These are phyloP conservation scores for Xylophagus ater DNA, from an alignment of 2,888 invertebrate species.

Conservation along the genomic window DNA sequence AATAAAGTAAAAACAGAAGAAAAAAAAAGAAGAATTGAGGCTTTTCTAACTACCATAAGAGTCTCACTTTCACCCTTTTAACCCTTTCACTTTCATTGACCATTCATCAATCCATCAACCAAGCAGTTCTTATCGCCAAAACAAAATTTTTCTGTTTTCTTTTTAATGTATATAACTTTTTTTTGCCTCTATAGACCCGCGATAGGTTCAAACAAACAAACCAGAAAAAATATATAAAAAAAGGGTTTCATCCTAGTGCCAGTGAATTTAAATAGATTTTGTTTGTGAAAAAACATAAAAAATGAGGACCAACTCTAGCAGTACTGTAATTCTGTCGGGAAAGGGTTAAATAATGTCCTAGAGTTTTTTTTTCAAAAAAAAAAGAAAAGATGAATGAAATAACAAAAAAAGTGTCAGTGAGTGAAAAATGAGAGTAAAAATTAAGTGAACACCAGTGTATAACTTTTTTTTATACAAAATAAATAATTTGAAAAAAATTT, in stretches of 20 bases:
- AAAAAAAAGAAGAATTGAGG: too few species aligned
- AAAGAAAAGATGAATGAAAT: neutral
- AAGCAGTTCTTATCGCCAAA: conserved; percentile 15
- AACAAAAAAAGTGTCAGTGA: conserved; percentile 10
- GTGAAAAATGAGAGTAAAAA: conserved; percentile 18
- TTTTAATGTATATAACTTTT: conserved; percentile 1
- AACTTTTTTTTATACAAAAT: too few species aligned
- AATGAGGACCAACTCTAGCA: conserved; percentile 13
- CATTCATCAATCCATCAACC: conserved; percentile 13
- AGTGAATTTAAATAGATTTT: conserved; percentile 10
- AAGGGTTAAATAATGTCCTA: conserved; percentile 16
- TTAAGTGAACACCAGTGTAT: conserved; percentile 15
- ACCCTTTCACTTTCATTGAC: conserved; percentile 12
- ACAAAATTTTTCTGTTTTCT: conserved; percentile 7
- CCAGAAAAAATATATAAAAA: conserved; percentile 7
- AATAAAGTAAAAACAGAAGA: too few species aligned
- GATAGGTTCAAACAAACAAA: neutral
- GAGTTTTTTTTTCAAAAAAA: neutral
- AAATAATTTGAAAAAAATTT: too few species aligned
- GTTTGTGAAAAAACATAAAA: conserved; percentile 9
- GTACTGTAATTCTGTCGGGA: too few species aligned
- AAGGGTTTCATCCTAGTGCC: conserved; percentile 9
- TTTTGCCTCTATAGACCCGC: neutral
- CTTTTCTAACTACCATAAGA: too few species aligned
- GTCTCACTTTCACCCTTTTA: too few species aligned